Base-by-base conservation (phyloP, 2,888 invertebrate species). In the Caenorhabditis wallacei region DNA sequence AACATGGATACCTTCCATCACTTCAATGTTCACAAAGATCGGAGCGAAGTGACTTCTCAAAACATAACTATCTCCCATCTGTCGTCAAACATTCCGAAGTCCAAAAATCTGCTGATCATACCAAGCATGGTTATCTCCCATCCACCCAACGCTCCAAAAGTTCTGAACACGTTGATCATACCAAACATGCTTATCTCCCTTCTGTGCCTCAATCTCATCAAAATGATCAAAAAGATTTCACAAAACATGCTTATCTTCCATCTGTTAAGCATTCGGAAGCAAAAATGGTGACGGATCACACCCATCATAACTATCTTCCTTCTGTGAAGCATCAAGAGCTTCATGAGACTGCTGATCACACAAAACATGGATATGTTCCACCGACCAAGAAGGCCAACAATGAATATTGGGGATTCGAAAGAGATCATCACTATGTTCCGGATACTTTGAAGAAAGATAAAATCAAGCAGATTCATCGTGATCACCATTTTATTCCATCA, bases 401-500 rank as follows among this genome's bases (percentile, higher is more conserved):
- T n/a, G 70, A 75, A 22, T 48, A 37, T 30, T 66, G 54, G 46
- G 75, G 66, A 66, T 64, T 71, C 30, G 48, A 69, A 30, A 16
- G 66, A 16, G 64, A 75, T 8, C 83, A 84, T 35, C 64, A 78
- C 30, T 84, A 84, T 35, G 68, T 80, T 16, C 84, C 84, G 24
- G 68, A 63, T 11, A 74, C 63, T 7, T n/a, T 70, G 51, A 75
- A 81, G 35, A 69, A 66, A 46, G 66, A 71, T 24, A 64, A 81
- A 20, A 80, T 68, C 57, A 82, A 66, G 54, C 43, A 59, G n/a
- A 78, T 78, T 37, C 68, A 53, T 35, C 82, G 51, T n/a, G 66
- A 69, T 8, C 83, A 84, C 61, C 68, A 80, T 37, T 84, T 70
- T 46, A 64, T 84, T 10, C 83, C 83, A 70, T 61, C 69, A 18